These are phyloP conservation scores for Ochropleura plecta DNA, from an alignment of 2,888 invertebrate genomes.

Conservation along the genomic window DNA sequence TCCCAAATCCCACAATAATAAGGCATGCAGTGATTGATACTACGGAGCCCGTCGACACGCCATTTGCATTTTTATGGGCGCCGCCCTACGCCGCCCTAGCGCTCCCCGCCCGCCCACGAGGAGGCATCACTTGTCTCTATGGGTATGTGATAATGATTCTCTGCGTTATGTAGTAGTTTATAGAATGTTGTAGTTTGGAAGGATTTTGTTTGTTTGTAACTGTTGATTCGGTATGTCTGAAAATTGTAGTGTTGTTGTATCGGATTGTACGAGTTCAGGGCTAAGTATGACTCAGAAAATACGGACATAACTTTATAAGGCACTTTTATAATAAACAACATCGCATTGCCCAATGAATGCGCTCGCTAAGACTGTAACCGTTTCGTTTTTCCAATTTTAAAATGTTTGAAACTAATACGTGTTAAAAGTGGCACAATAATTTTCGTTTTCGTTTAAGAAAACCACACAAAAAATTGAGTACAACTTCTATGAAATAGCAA, in stretches of 20 bases:
- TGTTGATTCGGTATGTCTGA: slow-evolving; percentile 19
- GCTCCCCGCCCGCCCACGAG: slow-evolving; percentile 64
- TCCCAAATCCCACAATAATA: slow-evolving; percentile 84
- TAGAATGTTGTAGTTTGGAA: slow-evolving; percentile 17
- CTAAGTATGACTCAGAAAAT: neutral
- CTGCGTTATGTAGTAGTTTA: slow-evolving; percentile 49
- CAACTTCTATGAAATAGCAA: neutral
- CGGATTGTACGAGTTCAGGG: too few species aligned
- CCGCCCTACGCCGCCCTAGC: slow-evolving; percentile 71
- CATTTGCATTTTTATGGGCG: slow-evolving; percentile 91
- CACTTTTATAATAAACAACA: too few species aligned
- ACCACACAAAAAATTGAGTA: too few species aligned
- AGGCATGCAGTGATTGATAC: slow-evolving; percentile 87
- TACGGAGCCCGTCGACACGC: slow-evolving; percentile 90
- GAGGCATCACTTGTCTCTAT: slow-evolving; percentile 53
- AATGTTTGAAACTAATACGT: too few species aligned
- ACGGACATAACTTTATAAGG: too few species aligned
- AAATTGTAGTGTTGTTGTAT: too few species aligned
- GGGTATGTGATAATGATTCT: slow-evolving; percentile 58
- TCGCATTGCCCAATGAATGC: neutral
- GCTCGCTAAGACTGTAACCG: neutral
- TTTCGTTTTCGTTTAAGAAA: too few species aligned
- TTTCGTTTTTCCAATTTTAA: too few species aligned
- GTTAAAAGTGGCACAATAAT: too few species aligned
- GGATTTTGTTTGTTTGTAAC: slow-evolving; percentile 12